Evolutionary conservation across 1,140 invertebrate species (phyloP), one percentile per base, ranked within the genome.

Genomic region (Bradynema listronoti): DNA sequence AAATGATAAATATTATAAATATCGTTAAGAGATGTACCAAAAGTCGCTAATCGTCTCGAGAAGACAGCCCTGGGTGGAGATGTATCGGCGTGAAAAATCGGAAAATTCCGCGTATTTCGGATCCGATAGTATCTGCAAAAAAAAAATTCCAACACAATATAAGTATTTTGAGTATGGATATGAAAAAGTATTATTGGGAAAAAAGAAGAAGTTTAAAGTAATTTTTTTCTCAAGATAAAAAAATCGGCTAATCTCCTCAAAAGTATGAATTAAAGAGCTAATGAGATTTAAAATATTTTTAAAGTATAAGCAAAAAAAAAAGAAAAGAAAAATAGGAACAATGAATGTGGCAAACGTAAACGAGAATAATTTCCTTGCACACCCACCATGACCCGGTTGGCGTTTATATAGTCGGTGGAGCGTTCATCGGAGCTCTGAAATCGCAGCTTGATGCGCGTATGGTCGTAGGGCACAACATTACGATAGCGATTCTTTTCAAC

Each of bases 1-100:
- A 30, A 41, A 2, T 14, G 32, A 43, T 53, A 1, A 24, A 61
- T 25, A 25, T 43, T 16, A 90, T 78, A 94, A 91, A 79, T 96
- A 91, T 80, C 96, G 91, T 87, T 91, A 96, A 41, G 94, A 86
- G 93, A 98, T 97, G 67, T 88, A 86, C 92, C 93, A 99, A 81
- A 98, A 97, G 79, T 97, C 92, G 45, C 83, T 83, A 36, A 91
- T 85, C 0, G 94, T 97, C 58, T 86, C 87, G n/a, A 86, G 85
- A 57, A 97, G 81, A 80, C 91, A 95, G 16, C 91, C 92, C 81
- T 94, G 91, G 2, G 90, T 92, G 0, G 90, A 90, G 71, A 94
- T 91, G 78, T 93, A 94, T n/a, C 83, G 82, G 75, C 41, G n/a
- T 30, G 42, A 27, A 30, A 72, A 39, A 11, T 50, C 65, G 9